Conservation (phyloP, 2,113 vertebrate species). For the Sinocyclocheilus anophthalmus region DNA sequence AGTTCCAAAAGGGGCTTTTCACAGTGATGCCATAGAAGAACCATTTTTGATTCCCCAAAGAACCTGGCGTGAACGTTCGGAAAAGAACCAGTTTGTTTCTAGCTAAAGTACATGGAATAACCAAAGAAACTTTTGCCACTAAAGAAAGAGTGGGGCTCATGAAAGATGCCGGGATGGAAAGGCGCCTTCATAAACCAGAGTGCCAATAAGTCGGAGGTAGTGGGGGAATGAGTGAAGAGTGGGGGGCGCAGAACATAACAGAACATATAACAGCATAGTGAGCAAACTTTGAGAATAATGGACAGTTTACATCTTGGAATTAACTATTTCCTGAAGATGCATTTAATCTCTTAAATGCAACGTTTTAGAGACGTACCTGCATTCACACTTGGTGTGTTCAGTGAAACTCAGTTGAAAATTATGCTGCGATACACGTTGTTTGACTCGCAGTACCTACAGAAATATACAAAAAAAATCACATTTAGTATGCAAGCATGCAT, state of each 20-base stretch:
- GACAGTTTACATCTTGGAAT: not conserved
- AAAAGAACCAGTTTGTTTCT: too few relatives aligned
- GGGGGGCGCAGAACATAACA: not conserved
- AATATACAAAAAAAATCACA: slow-evolving; percentile 35
- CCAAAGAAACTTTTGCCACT: too few relatives aligned
- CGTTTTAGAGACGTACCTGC: slow-evolving; percentile 66
- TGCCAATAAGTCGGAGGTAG: too few relatives aligned
- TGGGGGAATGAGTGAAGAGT: too few relatives aligned
- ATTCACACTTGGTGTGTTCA: slow-evolving; percentile 71
- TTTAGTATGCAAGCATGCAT: not conserved
- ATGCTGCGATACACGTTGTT: slow-evolving; percentile 58
- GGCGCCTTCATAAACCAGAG: too few relatives aligned
- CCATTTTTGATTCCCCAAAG: too few relatives aligned
- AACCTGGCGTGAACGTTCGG: too few relatives aligned
- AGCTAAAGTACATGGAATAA: too few relatives aligned
- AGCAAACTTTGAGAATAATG: not conserved
- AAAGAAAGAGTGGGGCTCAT: too few relatives aligned
- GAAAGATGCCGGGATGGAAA: too few relatives aligned
- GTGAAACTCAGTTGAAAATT: slow-evolving; percentile 65
- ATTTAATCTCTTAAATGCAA: not conserved
- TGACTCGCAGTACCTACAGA: slow-evolving; percentile 66
- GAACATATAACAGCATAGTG: not conserved
- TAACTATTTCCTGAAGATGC: not conserved
- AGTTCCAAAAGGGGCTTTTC: too few relatives aligned
- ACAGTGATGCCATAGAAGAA: too few relatives aligned